Evolutionary conservation across 2,888 invertebrate genomes (phyloP).

Genomic region (Creontiades dilutus): DNA sequence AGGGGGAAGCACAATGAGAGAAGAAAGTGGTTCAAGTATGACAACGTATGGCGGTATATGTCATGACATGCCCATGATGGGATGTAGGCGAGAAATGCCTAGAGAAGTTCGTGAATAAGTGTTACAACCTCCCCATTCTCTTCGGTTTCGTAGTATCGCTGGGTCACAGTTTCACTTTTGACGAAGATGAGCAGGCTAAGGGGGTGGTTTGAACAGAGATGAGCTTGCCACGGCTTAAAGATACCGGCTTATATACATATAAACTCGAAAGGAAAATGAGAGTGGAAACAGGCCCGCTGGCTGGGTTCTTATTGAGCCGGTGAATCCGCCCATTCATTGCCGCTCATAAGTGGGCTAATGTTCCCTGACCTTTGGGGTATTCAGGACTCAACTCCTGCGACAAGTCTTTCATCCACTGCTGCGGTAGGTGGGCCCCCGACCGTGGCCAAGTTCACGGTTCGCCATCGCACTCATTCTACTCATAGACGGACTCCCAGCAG

Average conservation of each 20-base stretch:
- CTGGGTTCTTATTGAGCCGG: background rate
- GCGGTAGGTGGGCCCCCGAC: background rate
- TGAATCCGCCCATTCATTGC: conserved; percentile 39
- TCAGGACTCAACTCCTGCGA: conserved; percentile 29
- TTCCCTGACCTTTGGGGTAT: conserved; percentile 33
- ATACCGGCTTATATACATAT: too few species aligned
- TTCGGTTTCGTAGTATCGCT: background rate
- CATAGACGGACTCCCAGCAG: too few species aligned
- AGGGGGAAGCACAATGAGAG: background rate
- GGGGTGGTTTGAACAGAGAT: too few species aligned
- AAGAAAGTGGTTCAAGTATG: conserved; percentile 3
- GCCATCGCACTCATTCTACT: too few species aligned
- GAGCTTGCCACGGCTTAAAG: background rate
- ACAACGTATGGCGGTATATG: background rate
- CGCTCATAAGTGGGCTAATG: conserved; percentile 48
- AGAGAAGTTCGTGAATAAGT: background rate
- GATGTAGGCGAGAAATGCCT: background rate
- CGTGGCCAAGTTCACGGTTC: too few species aligned
- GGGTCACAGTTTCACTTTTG: background rate
- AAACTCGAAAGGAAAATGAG: too few species aligned
- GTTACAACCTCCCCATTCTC: background rate
- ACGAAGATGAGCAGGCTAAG: background rate
- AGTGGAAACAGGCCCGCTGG: background rate
- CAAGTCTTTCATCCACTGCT: background rate
- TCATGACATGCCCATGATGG: background rate